These are phyloP conservation scores for Typhlomys cinereus DNA, from an alignment of 2,113 vertebrate genomes.

Conservation along the genomic window DNA sequence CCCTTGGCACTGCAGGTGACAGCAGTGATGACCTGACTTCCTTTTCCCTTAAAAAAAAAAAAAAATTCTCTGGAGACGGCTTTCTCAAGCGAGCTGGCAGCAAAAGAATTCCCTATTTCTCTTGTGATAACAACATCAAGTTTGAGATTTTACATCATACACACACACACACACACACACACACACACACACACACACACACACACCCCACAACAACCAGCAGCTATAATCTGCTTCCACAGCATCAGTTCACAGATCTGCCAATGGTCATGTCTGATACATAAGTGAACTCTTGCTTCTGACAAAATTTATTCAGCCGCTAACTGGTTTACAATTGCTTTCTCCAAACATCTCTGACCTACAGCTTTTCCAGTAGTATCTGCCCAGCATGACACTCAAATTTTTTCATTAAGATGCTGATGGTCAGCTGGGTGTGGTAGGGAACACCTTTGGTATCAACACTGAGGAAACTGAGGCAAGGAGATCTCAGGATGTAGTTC, in stretches of 20 bases:
- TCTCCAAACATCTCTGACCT: neutral
- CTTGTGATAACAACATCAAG: slow-evolving; percentile 5
- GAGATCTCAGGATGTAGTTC: neutral
- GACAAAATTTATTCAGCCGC: neutral
- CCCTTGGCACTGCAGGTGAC: neutral
- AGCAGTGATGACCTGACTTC: neutral
- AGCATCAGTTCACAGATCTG: neutral
- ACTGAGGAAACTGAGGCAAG: neutral
- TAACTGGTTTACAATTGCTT: neutral
- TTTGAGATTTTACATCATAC: no score
- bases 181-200: no score
- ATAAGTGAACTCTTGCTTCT: neutral
- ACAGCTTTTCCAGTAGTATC: neutral
- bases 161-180: no score
- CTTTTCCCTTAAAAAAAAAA: neutral
- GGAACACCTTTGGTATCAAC: neutral
- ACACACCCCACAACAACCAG: no score
- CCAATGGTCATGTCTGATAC: neutral
- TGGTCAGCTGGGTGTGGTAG: no score
- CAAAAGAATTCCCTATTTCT: neutral
- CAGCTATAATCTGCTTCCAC: neutral
- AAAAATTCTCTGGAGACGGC: neutral
- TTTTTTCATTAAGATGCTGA: slow-evolving; percentile 21
- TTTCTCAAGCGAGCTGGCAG: neutral
- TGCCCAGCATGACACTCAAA: neutral